Conservation (phyloP, 2,797 vertebrate species). For the Okamejei kenojei region DNA sequence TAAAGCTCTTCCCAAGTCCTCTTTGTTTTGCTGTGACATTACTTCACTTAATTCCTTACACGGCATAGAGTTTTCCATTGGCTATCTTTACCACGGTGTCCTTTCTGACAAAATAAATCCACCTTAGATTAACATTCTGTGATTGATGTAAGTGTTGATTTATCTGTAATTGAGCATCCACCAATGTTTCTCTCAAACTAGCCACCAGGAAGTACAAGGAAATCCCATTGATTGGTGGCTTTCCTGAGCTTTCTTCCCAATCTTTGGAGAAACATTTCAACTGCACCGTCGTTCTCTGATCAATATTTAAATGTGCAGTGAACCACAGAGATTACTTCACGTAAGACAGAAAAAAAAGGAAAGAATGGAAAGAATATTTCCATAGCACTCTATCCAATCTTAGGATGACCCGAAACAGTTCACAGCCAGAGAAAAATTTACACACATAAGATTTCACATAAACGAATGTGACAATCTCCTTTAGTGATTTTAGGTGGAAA, state of each 20-base stretch:
- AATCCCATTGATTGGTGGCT: not conserved
- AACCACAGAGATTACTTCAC: not conserved
- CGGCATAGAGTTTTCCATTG: not conserved
- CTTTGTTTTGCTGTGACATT: not conserved
- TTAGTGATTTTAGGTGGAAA: not conserved
- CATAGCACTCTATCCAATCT: not conserved
- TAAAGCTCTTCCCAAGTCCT: not conserved
- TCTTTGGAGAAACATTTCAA: not conserved
- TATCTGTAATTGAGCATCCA: not conserved
- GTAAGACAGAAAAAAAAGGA: not conserved
- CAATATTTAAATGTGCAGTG: not conserved
- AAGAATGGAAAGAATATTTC: not conserved
- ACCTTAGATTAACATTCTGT: not conserved
- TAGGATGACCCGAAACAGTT: not conserved
- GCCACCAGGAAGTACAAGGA: not conserved
- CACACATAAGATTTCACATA: not conserved
- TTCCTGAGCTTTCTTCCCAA: not conserved
- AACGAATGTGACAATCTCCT: not conserved
- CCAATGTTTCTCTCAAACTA: not conserved
- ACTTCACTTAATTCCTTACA: not conserved
- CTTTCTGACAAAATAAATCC: not conserved
- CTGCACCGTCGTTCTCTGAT: not conserved
- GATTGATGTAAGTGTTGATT: not conserved
- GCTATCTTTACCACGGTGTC: not conserved
- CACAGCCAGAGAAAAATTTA: not conserved